Base-by-base conservation (phyloP, 2,797 vertebrate species). In the Pyrrhura leucotis region DNA sequence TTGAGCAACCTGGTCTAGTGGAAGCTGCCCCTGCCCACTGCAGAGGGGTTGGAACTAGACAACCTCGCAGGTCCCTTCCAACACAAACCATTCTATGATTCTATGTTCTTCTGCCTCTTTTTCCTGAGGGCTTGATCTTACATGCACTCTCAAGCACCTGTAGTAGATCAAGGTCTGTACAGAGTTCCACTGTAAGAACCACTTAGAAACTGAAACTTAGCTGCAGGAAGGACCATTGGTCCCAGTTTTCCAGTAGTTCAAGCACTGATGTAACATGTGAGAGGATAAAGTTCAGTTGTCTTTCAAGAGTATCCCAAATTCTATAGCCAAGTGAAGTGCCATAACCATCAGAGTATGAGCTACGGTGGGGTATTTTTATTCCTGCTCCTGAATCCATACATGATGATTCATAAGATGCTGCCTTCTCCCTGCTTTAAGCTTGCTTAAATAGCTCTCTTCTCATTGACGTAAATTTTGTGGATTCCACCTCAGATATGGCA, bases 181-280 rank as follows among this genome's bases (percentile, higher is more conserved):
- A 90, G 61, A 82, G 29, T 71, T 45, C 20, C 58, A 71, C 28
- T 66, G 4, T 48, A 92, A 94, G 47, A 37, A 81, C 44, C 47
- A 59, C 92, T 95, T 88, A 44, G 86, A 93, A 92, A 93, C 91
- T 58, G 81, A 94, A 90, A 86, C 22, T 33, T 66, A 44, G 29
- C 42, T 90, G 47, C 42, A 84, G 39, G 45, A 94, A 71, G 84
- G 92, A 76, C 40, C 44, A 42, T 50, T 73, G 58, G 50, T 88
- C 26, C 26, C 44, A 87, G 61, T 90, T 82, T 82, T 14, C 29
- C n/a, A 82, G 61, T 21, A 91, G 68, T 85, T 87, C 74, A 85
- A 90, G 67, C n/a, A 76, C 47, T 61, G 26, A 71, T 33, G 11
- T 66, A 81, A 35, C 0, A 5, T 8, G 26, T 59, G 37, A 85